Percentiles rank a stretch among this genome's conserved stretches.
Evolutionary conservation across 2,113 vertebrate species (phyloP).

Genomic region (Crotophaga sulcirostris): DNA sequence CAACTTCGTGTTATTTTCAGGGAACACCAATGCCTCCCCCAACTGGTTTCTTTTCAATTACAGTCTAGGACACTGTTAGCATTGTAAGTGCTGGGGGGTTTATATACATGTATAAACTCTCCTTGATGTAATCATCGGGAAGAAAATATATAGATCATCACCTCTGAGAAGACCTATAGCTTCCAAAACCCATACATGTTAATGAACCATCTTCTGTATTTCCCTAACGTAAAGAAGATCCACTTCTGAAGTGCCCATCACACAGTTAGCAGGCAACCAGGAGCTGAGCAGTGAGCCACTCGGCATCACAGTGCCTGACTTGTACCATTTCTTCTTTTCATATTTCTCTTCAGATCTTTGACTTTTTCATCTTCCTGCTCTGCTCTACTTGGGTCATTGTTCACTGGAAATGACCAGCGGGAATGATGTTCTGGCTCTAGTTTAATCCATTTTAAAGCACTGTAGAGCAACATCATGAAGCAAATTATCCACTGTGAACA

Average conservation of each 20-base stretch:
- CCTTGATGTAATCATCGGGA: not conserved
- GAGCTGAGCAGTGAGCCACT: not conserved
- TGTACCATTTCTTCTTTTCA: not conserved
- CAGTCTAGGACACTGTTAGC: not conserved
- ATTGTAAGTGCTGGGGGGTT: not conserved
- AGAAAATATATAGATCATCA: not conserved
- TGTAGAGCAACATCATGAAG: not conserved
- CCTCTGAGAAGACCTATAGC: not conserved
- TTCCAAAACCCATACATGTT: not conserved
- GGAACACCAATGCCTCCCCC: not conserved
- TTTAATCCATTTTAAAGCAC: not conserved
- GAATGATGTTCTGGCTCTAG: not conserved
- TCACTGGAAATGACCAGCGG: not conserved
- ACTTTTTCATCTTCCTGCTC: not conserved
- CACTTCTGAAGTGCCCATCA: not conserved
- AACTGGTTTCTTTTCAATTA: not conserved
- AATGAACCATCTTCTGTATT: not conserved
- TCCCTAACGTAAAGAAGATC: fast-evolving
- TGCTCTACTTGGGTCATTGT: not conserved
- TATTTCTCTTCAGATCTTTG: not conserved
- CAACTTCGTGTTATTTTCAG: not conserved
- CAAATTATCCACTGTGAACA: not conserved
- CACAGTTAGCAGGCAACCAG: not conserved
- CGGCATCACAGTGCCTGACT: not conserved
- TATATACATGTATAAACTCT: not conserved